Base-by-base conservation (phyloP, 1,140 invertebrate genomes). In the Macrosteles quadrilineatus region DNA sequence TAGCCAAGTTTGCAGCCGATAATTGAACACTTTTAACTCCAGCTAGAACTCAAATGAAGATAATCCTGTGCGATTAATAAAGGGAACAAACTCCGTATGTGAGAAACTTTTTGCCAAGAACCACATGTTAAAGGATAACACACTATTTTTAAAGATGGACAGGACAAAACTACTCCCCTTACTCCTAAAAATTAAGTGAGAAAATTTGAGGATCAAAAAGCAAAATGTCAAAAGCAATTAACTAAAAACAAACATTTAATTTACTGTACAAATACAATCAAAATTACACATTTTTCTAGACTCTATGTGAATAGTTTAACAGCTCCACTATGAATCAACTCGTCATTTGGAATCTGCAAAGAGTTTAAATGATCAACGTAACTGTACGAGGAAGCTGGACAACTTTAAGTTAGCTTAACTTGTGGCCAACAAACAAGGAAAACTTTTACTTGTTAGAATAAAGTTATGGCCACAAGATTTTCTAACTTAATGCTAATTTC, bases 401-500 rank as follows among this genome's bases (percentile, higher is more conserved):
- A 21, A 21, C 47, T 59, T 59, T 59, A 59, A 59, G 55, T 59
- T 59, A 59, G 55, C 55, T 66, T 66, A 45, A 43, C 63, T 66
- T 66, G 63, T 45, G 63, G 63, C 63, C 63, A 45, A 43, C 23
- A 59, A 71, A n/a, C 43, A 66, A 47, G 14, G 36, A 67, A 57
- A 29, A 32, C 21, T 40, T 70, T n/a, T 31, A 57, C 21, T 66
- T 50, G 47, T 50, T 50, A 50, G 21, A 50, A 27, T 59, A 59
- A 14, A 30, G 12, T 43, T 21, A 43, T 25, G 63, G 40, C 63
- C 63, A 45, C 63, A 66, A 66, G 63, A 21, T 43, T 4, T 66
- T 66, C 40, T 59, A 59, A 66, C 63, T 66, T 66, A 66, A 66
- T 27, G 40, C 63, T 66, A 75, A 70, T 64, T 72, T 73, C 74